These are phyloP conservation scores for Malthinus seriepunctatus DNA, from an alignment of 2,888 invertebrate species.

Conservation along the genomic window DNA sequence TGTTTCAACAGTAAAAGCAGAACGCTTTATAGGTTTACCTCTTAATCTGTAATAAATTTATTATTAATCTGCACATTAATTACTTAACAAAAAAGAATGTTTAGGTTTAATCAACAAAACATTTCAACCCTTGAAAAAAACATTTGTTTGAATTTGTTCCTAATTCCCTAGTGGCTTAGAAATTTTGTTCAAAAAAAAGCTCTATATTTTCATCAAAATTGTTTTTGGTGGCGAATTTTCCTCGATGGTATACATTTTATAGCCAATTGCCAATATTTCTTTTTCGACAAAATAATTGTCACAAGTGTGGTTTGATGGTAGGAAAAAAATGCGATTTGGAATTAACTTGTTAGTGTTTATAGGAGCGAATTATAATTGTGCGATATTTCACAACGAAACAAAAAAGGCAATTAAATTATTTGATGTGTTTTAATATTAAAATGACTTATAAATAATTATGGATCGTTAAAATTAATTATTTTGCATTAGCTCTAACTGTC, in stretches of 20 bases:
- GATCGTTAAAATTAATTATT: neutral
- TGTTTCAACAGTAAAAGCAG: too few relatives aligned
- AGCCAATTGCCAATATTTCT: slow-evolving; percentile 18
- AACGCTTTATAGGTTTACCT: too few relatives aligned
- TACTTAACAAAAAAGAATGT: too few relatives aligned
- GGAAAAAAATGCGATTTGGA: slow-evolving; percentile 12
- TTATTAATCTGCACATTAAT: too few relatives aligned
- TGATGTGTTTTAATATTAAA: too few relatives aligned
- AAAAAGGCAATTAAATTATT: neutral
- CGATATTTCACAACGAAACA: slow-evolving; percentile 13
- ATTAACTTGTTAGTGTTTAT: slow-evolving; percentile 28
- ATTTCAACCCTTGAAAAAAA: too few relatives aligned
- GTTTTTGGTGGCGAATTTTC: slow-evolving; percentile 9
- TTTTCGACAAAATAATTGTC: slow-evolving; percentile 15
- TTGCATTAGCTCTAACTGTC: neutral
- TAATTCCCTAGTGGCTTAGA: too few relatives aligned
- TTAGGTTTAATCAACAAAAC: too few relatives aligned
- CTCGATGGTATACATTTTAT: slow-evolving; percentile 8
- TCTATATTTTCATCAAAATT: slow-evolving; percentile 7
- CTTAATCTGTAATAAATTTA: too few relatives aligned
- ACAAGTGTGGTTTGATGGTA: slow-evolving; percentile 17
- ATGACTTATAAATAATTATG: neutral
- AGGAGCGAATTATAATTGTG: slow-evolving; percentile 32
- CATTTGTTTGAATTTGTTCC: too few relatives aligned
- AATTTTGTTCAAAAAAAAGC: neutral